These are phyloP conservation scores for Drosophila ercepeae DNA, from an alignment of 1,140 invertebrate species.

Conservation along the genomic window DNA sequence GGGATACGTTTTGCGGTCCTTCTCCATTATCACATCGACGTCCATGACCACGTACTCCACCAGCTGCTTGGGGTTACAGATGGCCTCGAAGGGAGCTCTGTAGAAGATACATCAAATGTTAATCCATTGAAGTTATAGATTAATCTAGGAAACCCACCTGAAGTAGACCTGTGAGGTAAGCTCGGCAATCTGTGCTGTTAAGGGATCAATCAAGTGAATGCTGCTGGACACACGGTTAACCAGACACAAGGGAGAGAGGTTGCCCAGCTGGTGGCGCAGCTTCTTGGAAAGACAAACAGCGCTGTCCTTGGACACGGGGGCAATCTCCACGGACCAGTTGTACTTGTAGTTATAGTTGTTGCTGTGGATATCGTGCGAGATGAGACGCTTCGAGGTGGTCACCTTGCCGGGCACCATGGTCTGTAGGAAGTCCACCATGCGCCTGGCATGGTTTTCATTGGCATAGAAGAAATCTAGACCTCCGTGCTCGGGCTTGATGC, in stretches of 20 bases:
- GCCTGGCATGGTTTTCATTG: conserved; percentile 94
- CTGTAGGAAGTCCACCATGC: conserved; percentile 97
- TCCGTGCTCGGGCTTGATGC: conserved; percentile 97
- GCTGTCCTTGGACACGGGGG: conserved; percentile 98
- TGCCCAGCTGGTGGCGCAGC: conserved; percentile 94
- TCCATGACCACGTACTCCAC: conserved; percentile 98
- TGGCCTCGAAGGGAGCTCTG: conserved; percentile 90
- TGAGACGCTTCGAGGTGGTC: conserved; percentile 96
- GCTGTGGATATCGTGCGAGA: conserved; percentile 98
- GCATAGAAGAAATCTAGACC: conserved; percentile 98
- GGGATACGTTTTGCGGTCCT: conserved; percentile 91
- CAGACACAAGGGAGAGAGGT: conserved; percentile 95
- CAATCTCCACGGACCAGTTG: conserved; percentile 96
- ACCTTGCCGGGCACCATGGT: conserved; percentile 94
- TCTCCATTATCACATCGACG: conserved; percentile 92
- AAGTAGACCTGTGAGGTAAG: conserved; percentile 92
- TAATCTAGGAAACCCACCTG: conserved; percentile 83
- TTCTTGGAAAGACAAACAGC: conserved; percentile 96
- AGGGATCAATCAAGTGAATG: conserved; percentile 97
- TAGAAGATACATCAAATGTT: background rate
- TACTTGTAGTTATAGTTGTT: conserved; percentile 99
- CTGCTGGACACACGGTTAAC: conserved; percentile 94
- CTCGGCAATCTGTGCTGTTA: conserved; percentile 95
- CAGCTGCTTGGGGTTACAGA: conserved; percentile 96
- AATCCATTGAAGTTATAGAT: background rate